Percentiles rank a stretch among this genome's conserved stretches.
Evolutionary conservation across 2,113 vertebrate genomes (phyloP).

Genomic region (Laticauda laticaudata): DNA sequence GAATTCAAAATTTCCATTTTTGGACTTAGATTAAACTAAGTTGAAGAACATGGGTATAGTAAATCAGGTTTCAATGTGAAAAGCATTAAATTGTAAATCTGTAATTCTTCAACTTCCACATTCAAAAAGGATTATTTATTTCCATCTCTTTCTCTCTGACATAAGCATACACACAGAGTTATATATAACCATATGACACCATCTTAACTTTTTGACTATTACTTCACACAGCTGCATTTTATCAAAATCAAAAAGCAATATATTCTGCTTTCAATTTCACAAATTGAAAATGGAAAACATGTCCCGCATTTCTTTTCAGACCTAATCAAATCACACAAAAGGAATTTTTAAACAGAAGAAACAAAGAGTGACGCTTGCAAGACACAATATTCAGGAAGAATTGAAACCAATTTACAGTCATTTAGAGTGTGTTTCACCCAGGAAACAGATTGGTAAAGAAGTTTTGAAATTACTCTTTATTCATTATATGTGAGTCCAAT

Average conservation of each 20-base stretch:
- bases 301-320: background rate
- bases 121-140: background rate
- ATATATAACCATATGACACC: background rate
- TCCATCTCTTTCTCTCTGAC: background rate
- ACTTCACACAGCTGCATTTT: background rate
- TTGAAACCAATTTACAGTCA: background rate
- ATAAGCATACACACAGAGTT: background rate
- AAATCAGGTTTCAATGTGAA: background rate
- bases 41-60: background rate
- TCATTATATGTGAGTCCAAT: background rate
- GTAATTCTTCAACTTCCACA: background rate
- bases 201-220: background rate
- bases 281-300: background rate
- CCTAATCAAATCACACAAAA: background rate
- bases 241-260: background rate
- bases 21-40: background rate
- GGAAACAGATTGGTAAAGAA: background rate
- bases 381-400: rapidly evolving
- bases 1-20: background rate
- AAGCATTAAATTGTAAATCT: background rate
- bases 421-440: background rate
- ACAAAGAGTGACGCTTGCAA: background rate
- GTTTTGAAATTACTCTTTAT: background rate
- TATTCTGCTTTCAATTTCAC: background rate
- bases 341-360: background rate